Evolutionary conservation across 1,140 invertebrate genomes (phyloP), one percentile per base, ranked within the genome.

Genomic region (Saccostrea glomerata): DNA sequence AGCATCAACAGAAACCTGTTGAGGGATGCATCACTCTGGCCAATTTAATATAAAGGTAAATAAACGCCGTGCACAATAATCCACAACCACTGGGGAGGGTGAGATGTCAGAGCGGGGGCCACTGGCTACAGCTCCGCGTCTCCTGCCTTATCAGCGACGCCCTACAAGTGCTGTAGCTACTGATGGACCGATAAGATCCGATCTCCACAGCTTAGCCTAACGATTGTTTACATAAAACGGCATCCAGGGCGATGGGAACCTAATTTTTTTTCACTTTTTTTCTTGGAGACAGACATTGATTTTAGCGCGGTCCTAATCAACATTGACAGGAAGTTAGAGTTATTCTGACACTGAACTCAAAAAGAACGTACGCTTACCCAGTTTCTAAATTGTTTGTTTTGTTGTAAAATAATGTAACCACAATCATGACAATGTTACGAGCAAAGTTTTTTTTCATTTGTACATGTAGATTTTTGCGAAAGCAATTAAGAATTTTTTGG

Each of bases 241-340:
- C 25, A 30, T 77, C 25, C 70, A 77, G 70, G 70, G 70, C 70
- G 70, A 77, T 77, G 70, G 70, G 70, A 77, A 77, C 70, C 70
- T 77, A 77, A 30, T 77, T 77, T 77, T 77, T 77, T 30, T 60
- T 60, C 66, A 73, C 23, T 73, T 73, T 73, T 23, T 11, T 30
- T 17, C 70, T 25, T 77, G 23, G 70, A 25, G 70, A 77, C 70
- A 77, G 25, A 30, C 70, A 77, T 77, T 77, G 23, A 77, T 77
- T 77, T 30, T 77, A 77, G 70, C 70, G 13, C 70, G 30, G 23
- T 25, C 23, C 70, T 77, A 36, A 77, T 77, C 70, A 25, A 77
- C 70, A 77, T 30, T 77, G 70, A 77, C 70, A 77, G 70, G 15
- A 30, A 77, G 70, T 30, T 77, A 12, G 11, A 13, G 70, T 36